Base-by-base conservation (phyloP, 2,888 invertebrate genomes). In the Rhopalosiphum nymphaeae region DNA sequence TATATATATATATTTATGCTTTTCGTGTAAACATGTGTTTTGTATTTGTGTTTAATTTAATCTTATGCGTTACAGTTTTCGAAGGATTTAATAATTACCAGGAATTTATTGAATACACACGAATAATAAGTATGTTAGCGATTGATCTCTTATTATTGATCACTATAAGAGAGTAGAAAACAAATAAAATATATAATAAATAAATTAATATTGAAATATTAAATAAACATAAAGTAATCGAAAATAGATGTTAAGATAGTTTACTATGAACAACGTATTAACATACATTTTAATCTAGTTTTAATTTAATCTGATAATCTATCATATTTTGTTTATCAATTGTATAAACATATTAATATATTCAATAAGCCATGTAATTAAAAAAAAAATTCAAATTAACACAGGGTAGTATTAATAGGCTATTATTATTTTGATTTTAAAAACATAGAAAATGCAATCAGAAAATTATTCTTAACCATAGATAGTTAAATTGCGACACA, bases 51-150 rank as follows among this genome's bases (percentile, higher is more conserved):
- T 67, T 67, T 5, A 67, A 67, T 67, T 3, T 13, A 67, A 67
- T 67, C 13, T n/a, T 16, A 67, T 67, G n/a, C n/a, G n/a, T 67
- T 67, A 67, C 67, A 67, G 67, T 67, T 67, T n/a, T 67, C 5
- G 13, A 13, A 67, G 67, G 16, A 67, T 67, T 67, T 16, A 5
- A 67, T n/a, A 1, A 13, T 13, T n/a, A 25, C n/a, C 0, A n/a
- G 1, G 29, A 29, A 3, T 61, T 61, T 61, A 3, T 29, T 3
- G 1, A 5, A n/a, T 5, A n/a, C 13, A 16, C n/a, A n/a, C 0
- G 4, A 67, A 5, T 13, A 67, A 1, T 4, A n/a, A 0, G 67
- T 67, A 67, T 67, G 67, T 67, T 67, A 13, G 4, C 13, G 4
- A 16, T n/a, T n/a, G 5, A 67, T 16, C 4, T 11, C n/a, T 16